A percentile compares a stretch with the other conserved stretches of the same genome.
These are phyloP conservation scores for Pristionchus japonicus DNA, from an alignment of 2,888 invertebrate species.

Conservation along the genomic window DNA sequence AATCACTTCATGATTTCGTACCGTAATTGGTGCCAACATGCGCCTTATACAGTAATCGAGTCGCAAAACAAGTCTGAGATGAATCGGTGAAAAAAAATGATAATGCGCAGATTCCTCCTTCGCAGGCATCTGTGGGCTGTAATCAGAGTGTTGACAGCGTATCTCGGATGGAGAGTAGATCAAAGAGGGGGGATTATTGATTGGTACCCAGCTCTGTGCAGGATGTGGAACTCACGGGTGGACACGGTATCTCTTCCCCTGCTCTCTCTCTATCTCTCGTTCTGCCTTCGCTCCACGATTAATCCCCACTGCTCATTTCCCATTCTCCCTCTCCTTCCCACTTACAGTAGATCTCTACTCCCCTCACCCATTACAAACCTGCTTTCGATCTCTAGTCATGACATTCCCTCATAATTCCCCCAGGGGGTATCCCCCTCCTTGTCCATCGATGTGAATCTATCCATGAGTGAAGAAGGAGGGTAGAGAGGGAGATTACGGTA, in stretches of 20 bases:
- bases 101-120: neutral
- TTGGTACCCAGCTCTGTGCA: neutral
- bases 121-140: neutral
- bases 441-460: neutral
- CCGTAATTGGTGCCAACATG: neutral
- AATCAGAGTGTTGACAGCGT: neutral
- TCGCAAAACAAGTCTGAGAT: neutral
- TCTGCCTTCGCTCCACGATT: neutral
- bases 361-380: constrained; percentile 24
- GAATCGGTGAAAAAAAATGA: neutral
- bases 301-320: constrained; percentile 9
- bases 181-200: constrained; percentile 3
- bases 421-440: neutral
- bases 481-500: neutral
- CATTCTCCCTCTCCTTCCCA: neutral
- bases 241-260: neutral
- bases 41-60: neutral
- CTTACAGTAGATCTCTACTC: constrained; percentile 33
- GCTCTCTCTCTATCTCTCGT: neutral
- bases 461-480: neutral
- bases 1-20: neutral
- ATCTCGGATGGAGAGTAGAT: neutral
- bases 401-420: neutral
- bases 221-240: neutral
- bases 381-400: neutral